Evolutionary conservation across 2,797 vertebrate species (phyloP), one percentile per base, ranked within the genome.

Genomic region (Hapalemur alaotrensis): DNA sequence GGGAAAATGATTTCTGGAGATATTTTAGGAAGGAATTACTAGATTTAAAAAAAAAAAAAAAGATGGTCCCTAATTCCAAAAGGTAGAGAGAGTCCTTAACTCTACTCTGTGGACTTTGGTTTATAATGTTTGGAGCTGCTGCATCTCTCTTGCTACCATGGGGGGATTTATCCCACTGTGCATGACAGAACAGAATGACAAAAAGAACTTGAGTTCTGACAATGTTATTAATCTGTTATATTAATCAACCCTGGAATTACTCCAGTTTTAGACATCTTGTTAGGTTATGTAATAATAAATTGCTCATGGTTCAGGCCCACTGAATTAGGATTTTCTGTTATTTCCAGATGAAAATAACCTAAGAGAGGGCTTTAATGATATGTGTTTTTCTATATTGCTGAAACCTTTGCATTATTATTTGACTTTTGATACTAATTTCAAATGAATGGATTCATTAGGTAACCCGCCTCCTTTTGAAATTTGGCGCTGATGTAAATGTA

Each of bases 401-500:
- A 86, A 92, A 83, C 12, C 3, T 65, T 85, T 95, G 7, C 23
- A 72, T 70, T 86, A n/a, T 86, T 54, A 14, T 57, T 72, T 84
- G 43, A 8, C 20, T 69, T 72, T 75, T 41, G 20, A 93, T 30
- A 63, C 92, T 90, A 95, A 97, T 96, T 93, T 86, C 54, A 7
- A 79, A 28, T 46, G 46, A 43, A 95, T 98, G 69, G 35, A 80
- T 94, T 82, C 3, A 93, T 91, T 84, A 99, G 99, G 98, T 99
- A 65, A 98, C 99, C 1, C 99, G 98, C 85, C 99, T 99, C 80
- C 97, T 99, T 95, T 98, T 99, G 72, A 99, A 99, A 98, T 99
- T 99, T 1, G 99, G 99, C 4, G 99, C 99, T 0, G 99, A 99
- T 89, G 99, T 99, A 95, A 99, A 99, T 7, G 98, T 98, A 0